Conservation (phyloP, 30 jellyfish, hydroid and myxozoan species). For the Chrysaora quinquecirrha region DNA sequence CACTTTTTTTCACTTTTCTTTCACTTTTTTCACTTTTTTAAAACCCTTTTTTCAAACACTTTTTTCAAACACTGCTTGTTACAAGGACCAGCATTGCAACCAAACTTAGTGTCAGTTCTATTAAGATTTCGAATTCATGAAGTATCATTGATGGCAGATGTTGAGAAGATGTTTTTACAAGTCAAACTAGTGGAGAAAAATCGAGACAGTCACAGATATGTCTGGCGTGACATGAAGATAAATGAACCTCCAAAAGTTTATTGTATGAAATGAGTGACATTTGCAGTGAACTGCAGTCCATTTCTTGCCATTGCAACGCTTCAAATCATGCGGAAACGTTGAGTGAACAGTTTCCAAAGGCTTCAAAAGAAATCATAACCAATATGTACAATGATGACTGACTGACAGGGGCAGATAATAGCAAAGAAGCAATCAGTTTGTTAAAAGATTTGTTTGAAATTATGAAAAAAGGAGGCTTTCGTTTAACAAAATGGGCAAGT, state of each 20-base stretch:
- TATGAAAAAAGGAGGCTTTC: not conserved
- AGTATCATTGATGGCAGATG: slow-evolving; percentile 34
- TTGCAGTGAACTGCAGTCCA: slow-evolving; percentile 29
- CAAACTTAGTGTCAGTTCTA: slow-evolving; percentile 28
- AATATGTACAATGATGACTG: slow-evolving; percentile 23
- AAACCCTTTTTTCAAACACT: no score
- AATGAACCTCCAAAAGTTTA: slow-evolving; percentile 6
- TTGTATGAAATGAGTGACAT: slow-evolving; percentile 4
- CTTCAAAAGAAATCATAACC: slow-evolving; percentile 5
- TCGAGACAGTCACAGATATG: slow-evolving; percentile 25
- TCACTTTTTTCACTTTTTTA: no score
- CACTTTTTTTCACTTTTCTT: no score
- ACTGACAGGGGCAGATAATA: slow-evolving; percentile 25
- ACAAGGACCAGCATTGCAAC: slow-evolving; percentile 51
- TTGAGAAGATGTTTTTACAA: slow-evolving; percentile 42
- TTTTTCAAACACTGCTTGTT: no score
- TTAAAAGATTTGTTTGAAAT: not conserved
- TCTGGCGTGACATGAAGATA: slow-evolving; percentile 42
- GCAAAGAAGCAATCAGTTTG: slow-evolving; percentile 11
- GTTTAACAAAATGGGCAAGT: slow-evolving; percentile 2
- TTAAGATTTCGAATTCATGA: slow-evolving; percentile 20
- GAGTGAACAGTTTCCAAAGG: slow-evolving; percentile 21
- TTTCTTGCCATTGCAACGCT: slow-evolving; percentile 8
- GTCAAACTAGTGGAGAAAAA: slow-evolving; percentile 1
- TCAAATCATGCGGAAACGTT: slow-evolving; percentile 7